Evolutionary conservation across 1,140 invertebrate species (phyloP), one percentile per base, ranked within the genome.

Genomic region (Drosophila nigrodunni): DNA sequence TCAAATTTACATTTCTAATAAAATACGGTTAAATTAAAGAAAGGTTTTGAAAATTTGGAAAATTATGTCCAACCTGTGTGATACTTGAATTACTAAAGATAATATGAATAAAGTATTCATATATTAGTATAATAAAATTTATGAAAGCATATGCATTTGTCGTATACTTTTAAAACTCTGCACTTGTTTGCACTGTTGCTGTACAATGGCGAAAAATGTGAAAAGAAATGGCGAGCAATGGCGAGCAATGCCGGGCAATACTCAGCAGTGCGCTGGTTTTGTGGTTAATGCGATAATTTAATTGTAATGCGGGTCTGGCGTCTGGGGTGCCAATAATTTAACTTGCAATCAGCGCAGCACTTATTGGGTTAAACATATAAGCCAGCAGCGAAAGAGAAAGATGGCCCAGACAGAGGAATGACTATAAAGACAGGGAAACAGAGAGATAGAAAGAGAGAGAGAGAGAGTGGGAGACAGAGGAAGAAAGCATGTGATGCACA

Each of bases 281-380:
- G 83, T 69, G 85, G 83, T 89, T 88, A 88, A 88, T 88, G 83
- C 83, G 85, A 89, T 88, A 88, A 88, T 88, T 88, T 88, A 88
- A 88, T 89, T 89, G 85, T 88, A 88, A 88, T 88, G 80, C 80
- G 77, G 85, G 85, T 72, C 74, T 78, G 85, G 54, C 80, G 78
- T 62, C 66, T 43, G 75, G 70, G 44, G 85, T 64, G 85, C 71
- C 80, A 88, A 88, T 88, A 88, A 88, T 89, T 88, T 88, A 89
- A 88, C 68, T 88, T 78, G 85, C 85, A 88, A 88, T 88, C 85
- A 89, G 85, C 85, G 77, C 78, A 61, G 85, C 80, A 76, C 80
- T 89, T 88, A 88, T 89, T 88, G 85, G 85, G 85, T 88, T 88
- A 88, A 88, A 69, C 77, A 80, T 68, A 78, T 74, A 89, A 82